phyloP scores from a whole-genome alignment of 2,888 invertebrate genomes.

The Willowsia nigromaculata region DNA sequence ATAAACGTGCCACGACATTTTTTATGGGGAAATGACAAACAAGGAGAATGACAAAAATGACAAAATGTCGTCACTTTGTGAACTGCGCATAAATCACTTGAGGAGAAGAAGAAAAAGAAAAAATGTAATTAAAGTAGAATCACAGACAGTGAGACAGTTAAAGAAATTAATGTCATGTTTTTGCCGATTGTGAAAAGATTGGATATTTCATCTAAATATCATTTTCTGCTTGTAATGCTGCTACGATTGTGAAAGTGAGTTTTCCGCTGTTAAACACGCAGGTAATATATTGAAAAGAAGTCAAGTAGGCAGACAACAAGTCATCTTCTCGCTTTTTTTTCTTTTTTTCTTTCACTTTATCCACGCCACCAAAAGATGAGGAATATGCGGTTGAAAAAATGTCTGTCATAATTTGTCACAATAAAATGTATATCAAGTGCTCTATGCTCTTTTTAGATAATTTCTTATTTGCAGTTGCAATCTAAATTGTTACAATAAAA shows the following conservation, averaged over 20 bases:
- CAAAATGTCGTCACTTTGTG: conserved; percentile 63
- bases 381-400: neutral
- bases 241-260: conserved; percentile 61
- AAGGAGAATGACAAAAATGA: conserved; percentile 63
- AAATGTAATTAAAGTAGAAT: conserved; percentile 11
- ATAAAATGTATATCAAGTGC: neutral
- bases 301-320: neutral
- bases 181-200: neutral
- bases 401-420: conserved; percentile 17
- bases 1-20: conserved; percentile 27
- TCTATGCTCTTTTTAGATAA: neutral
- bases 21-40: conserved; percentile 24
- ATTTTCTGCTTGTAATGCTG: neutral
- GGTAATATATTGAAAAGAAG: neutral
- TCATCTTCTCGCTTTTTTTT: neutral
- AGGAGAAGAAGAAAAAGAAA: too few relatives aligned
- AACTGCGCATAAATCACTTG: conserved; percentile 50
- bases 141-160: too few relatives aligned
- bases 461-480: conserved; percentile 41
- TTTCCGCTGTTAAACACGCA: conserved; percentile 46
- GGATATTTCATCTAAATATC: neutral
- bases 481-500: conserved; percentile 23
- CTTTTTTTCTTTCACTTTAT: neutral
- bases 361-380: neutral
- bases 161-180: conserved; percentile 32